Conservation (phyloP, 2,797 vertebrate genomes). For the Muscicapa striata region DNA sequence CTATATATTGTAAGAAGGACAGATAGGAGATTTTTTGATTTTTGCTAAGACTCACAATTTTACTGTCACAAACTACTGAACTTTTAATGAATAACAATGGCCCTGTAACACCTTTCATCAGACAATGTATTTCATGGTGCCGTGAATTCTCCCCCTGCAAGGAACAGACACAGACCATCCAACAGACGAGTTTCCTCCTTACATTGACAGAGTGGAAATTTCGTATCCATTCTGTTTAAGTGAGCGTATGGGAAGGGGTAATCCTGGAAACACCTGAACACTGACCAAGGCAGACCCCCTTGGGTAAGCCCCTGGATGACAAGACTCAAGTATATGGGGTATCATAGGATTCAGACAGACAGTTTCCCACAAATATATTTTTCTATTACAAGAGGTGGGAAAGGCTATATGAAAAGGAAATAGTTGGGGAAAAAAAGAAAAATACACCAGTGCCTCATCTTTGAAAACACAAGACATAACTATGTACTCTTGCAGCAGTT, state of each 20-base stretch:
- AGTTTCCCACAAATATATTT: slow-evolving; percentile 21
- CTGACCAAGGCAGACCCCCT: not conserved
- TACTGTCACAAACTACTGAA: slow-evolving; percentile 8
- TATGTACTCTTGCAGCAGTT: not conserved
- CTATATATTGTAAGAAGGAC: not conserved
- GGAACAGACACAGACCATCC: slow-evolving; percentile 4
- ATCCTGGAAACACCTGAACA: not conserved
- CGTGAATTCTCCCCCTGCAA: not conserved
- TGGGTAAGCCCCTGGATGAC: not conserved
- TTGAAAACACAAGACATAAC: not conserved
- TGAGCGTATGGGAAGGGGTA: not conserved
- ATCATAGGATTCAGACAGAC: not conserved
- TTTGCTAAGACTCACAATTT: slow-evolving; percentile 16
- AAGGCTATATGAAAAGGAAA: not conserved
- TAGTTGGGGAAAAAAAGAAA: not conserved
- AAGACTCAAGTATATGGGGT: not conserved
- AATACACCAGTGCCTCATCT: not conserved
- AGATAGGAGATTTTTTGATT: not conserved
- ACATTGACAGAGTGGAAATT: not conserved
- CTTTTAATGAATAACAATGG: not conserved
- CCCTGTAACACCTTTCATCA: not conserved
- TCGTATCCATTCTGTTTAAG: not conserved
- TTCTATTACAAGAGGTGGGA: not conserved
- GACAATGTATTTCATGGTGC: not conserved
- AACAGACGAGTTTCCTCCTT: not conserved